Evolutionary conservation across 2,797 vertebrate genomes (phyloP).

Genomic region (Cuniculus paca): DNA sequence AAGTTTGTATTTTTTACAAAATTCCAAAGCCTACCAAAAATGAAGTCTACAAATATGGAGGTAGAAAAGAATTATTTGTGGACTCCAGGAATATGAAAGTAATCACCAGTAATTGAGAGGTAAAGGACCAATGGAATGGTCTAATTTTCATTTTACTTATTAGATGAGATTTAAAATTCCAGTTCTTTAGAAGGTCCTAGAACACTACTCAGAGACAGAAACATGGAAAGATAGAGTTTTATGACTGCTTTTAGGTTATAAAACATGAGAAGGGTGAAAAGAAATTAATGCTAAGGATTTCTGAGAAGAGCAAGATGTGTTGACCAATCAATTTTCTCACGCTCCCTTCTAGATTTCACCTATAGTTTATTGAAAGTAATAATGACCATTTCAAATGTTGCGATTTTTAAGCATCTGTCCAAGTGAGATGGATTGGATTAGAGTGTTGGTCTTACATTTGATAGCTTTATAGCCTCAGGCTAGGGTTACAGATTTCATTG

Average conservation of each 20-base stretch:
- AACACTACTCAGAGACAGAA: neutral
- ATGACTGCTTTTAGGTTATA: neutral
- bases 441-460: neutral
- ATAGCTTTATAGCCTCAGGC: neutral
- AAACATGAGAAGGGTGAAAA: neutral
- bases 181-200: neutral
- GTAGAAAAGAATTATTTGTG: neutral
- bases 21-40: neutral
- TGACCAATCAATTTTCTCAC: neutral
- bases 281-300: neutral
- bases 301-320: neutral
- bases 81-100: neutral
- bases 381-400: neutral
- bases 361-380: neutral
- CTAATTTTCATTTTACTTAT: neutral
- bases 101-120: neutral
- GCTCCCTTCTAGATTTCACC: neutral
- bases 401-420: neutral
- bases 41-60: neutral
- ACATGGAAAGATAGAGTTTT: neutral
- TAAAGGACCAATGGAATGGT: neutral
- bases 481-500: neutral
- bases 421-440: neutral
- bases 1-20: neutral
- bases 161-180: neutral